Evolutionary conservation across 1,140 invertebrate genomes (phyloP).

Genomic region (Apis mellifera): Amel_HAv3.1 CM009935.2:13755001-13755500

Average conservation of each 20-base stretch:
- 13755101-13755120: not conserved
- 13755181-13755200: not conserved
- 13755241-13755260: not conserved
- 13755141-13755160: not conserved
- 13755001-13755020: too few relatives aligned
- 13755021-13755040: too few relatives aligned
- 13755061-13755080: slow-evolving; percentile 1
- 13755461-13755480: too few relatives aligned
- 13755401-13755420: not conserved
- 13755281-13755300: not conserved
- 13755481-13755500: too few relatives aligned
- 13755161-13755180: not conserved
- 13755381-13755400: not conserved
- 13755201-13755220: not conserved
- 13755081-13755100: not conserved
- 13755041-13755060: not conserved
- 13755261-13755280: not conserved
- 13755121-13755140: not conserved
- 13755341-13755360: not conserved
- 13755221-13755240: not conserved
- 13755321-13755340: not conserved
- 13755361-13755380: not conserved
- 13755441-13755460: too few relatives aligned
- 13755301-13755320: not conserved
- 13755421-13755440: not conserved